Evolutionary conservation across 2,888 invertebrate genomes (phyloP).

Genomic region (Drosophila anomalata): DNA sequence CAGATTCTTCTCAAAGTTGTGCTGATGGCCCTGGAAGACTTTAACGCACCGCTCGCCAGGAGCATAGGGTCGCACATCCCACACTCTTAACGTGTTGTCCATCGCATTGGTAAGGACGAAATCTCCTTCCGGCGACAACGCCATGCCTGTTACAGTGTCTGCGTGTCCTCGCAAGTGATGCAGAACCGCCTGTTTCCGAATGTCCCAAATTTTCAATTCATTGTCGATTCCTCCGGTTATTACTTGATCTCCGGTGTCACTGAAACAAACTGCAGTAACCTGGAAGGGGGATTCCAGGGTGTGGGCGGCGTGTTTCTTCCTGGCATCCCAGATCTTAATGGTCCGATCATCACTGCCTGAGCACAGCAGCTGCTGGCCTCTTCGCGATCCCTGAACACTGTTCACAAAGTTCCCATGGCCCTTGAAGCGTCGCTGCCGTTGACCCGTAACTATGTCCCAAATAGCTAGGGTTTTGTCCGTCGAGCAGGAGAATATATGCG

Average conservation of each 20-base stretch:
- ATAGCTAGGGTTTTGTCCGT: constrained; percentile 97
- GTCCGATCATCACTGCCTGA: constrained; percentile 97
- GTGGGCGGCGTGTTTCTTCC: constrained; percentile 91
- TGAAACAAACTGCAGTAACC: constrained; percentile 95
- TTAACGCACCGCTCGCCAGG: constrained; percentile 97
- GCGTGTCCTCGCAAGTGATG: constrained; percentile 96
- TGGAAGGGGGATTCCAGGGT: constrained; percentile 90
- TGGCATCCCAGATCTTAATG: constrained; percentile 95
- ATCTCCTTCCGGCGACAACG: constrained; percentile 87
- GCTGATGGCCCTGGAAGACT: constrained; percentile 95
- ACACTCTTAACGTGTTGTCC: constrained; percentile 97
- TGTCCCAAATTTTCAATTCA: constrained; percentile 98
- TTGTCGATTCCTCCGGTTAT: constrained; percentile 98
- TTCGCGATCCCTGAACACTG: constrained; percentile 87
- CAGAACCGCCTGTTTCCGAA: constrained; percentile 91
- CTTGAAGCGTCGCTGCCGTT: constrained; percentile 94
- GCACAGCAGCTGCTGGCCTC: constrained; percentile 95
- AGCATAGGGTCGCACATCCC: constrained; percentile 98
- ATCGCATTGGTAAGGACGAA: constrained; percentile 97
- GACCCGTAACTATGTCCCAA: constrained; percentile 97
- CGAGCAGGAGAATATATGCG: constrained; percentile 94
- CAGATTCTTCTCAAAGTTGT: constrained; percentile 99
- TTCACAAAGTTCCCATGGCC: constrained; percentile 92
- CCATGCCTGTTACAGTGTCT: constrained; percentile 96
- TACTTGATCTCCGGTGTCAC: constrained; percentile 97